These are phyloP conservation scores for Heteronetta atricapilla DNA, from an alignment of 2,113 vertebrate species.

Conservation along the genomic window DNA sequence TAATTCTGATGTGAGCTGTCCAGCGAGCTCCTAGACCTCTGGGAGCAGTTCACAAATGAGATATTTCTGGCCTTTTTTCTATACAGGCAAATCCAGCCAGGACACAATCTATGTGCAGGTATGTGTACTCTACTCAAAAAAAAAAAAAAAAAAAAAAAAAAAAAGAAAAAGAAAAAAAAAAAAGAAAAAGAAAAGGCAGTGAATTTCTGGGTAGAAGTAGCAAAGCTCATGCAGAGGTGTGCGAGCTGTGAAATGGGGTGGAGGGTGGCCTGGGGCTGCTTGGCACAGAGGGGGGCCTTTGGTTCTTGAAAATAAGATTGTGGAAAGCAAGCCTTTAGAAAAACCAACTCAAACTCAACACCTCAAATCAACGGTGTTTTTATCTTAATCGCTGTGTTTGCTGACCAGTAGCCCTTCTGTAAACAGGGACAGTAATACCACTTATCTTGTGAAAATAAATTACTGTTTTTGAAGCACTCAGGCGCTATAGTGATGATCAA, in stretches of 20 bases:
- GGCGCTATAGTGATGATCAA: background rate
- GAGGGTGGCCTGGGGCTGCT: background rate
- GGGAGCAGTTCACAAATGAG: background rate
- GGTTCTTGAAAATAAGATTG: background rate
- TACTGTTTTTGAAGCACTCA: background rate
- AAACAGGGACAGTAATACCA: background rate
- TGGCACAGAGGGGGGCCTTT: background rate
- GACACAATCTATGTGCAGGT: fast-evolving
- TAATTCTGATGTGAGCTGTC: fast-evolving
- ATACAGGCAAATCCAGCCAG: background rate
- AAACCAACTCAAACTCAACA: background rate
- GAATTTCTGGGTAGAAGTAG: background rate
- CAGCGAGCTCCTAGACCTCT: background rate
- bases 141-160: too few relatives aligned
- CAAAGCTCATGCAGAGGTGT: too few relatives aligned
- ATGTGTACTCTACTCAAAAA: background rate
- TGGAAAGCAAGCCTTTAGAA: background rate
- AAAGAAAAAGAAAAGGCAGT: background rate
- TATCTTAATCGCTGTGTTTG: background rate
- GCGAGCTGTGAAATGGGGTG: background rate
- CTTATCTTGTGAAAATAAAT: background rate
- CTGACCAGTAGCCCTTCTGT: background rate
- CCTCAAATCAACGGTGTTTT: background rate
- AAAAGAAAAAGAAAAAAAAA: too few relatives aligned
- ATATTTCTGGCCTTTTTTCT: background rate